A percentile compares a stretch with the other conserved stretches of the same genome.
These are phyloP conservation scores for Onchidella celtica DNA, from an alignment of 2,888 invertebrate species.

Conservation along the genomic window DNA sequence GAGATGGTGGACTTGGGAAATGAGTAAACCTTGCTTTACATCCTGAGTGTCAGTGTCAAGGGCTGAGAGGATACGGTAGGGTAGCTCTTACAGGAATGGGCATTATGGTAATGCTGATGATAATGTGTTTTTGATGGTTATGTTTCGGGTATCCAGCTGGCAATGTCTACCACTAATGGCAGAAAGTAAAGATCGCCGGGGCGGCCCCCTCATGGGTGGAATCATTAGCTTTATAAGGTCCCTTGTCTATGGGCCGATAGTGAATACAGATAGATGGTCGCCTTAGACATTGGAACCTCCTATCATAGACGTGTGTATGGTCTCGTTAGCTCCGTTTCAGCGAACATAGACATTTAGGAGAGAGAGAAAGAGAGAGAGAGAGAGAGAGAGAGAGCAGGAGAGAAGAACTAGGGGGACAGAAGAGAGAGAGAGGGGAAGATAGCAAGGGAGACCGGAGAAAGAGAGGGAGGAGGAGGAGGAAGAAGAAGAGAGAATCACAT, in stretches of 20 bases:
- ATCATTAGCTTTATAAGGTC: conserved; percentile 20
- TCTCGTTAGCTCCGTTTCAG: not conserved
- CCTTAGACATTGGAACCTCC: not conserved
- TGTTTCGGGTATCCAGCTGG: conserved; percentile 17
- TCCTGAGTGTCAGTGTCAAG: too few relatives aligned
- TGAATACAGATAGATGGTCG: not conserved
- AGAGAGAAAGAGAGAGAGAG: conserved; percentile 44
- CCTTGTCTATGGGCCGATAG: not conserved
- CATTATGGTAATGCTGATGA: conserved; percentile 36
- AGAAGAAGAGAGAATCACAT: not conserved
- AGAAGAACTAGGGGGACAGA: conserved; percentile 8
- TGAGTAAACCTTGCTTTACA: too few relatives aligned
- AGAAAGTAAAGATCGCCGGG: not conserved
- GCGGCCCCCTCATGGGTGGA: not conserved
- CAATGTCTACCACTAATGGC: not conserved
- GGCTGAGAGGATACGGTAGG: too few relatives aligned
- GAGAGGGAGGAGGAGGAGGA: not conserved
- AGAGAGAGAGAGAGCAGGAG: conserved; percentile 42
- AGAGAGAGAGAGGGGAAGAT: conserved; percentile 23
- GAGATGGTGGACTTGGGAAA: too few relatives aligned
- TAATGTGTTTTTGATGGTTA: conserved; percentile 34
- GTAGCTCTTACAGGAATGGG: conserved; percentile 23
- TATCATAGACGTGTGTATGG: conserved; percentile 23
- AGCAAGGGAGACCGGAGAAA: not conserved
- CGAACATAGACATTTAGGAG: too few relatives aligned